A percentile compares a stretch with the other conserved stretches of the same genome.
These are phyloP conservation scores for Laticauda colubrina DNA, from an alignment of 2,113 vertebrate genomes.

Conservation along the genomic window DNA sequence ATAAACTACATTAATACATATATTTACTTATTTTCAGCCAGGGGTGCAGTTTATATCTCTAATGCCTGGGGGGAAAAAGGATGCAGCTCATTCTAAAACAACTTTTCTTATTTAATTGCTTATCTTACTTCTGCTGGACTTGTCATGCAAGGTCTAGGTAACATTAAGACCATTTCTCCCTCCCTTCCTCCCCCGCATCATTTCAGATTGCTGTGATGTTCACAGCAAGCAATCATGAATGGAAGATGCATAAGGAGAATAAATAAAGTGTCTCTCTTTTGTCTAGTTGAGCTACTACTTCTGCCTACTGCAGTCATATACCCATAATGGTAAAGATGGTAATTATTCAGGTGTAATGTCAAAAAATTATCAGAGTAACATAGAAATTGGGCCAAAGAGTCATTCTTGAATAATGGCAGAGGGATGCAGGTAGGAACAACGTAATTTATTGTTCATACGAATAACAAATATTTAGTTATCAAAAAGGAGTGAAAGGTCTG, in stretches of 20 bases:
- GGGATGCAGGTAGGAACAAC: constrained; percentile 57
- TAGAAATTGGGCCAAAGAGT: constrained; percentile 62
- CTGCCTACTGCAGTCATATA: constrained; percentile 26
- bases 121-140: background rate
- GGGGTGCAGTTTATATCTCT: constrained; percentile 38
- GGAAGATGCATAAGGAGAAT: constrained; percentile 60
- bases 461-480: constrained; percentile 74
- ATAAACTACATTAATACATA: constrained; percentile 36
- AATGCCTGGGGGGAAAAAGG: background rate
- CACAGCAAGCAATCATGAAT: constrained; percentile 54
- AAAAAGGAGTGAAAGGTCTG: constrained; percentile 71
- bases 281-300: constrained; percentile 42
- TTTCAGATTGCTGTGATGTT: constrained; percentile 49
- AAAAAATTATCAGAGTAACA: constrained; percentile 22
- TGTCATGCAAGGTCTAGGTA: background rate
- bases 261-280: constrained; percentile 57
- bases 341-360: constrained; percentile 34
- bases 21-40: constrained; percentile 54
- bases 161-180: constrained; percentile 23
- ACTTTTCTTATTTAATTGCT: constrained; percentile 61
- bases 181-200: constrained; percentile 33
- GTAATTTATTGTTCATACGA: constrained; percentile 74
- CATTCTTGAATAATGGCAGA: constrained; percentile 57
- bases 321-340: constrained; percentile 47
- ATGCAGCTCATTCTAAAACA: constrained; percentile 48